Conservation (phyloP, 2,888 invertebrate species). For the Galeruca laticollis region DNA sequence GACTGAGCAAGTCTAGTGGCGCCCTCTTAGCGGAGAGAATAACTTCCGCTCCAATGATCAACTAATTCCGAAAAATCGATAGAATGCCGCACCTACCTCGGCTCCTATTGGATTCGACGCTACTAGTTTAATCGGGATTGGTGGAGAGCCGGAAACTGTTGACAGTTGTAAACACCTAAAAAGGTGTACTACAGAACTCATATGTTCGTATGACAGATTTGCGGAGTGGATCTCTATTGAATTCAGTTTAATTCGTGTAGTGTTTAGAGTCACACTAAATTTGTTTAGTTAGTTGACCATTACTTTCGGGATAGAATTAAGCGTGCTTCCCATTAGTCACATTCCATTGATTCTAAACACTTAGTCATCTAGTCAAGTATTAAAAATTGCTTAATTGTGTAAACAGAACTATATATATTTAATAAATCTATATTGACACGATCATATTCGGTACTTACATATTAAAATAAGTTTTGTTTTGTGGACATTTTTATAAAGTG, state of each 20-base stretch:
- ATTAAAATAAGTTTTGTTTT: slow-evolving; percentile 18
- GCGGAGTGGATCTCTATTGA: slow-evolving; percentile 52
- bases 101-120: slow-evolving; percentile 49
- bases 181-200: slow-evolving; percentile 58
- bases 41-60: slow-evolving; percentile 65
- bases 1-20: slow-evolving; percentile 57
- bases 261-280: slow-evolving; percentile 45
- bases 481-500: slow-evolving; percentile 3
- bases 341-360: slow-evolving; percentile 56
- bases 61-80: slow-evolving; percentile 58
- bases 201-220: slow-evolving; percentile 58
- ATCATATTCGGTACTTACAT: slow-evolving; percentile 3
- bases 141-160: slow-evolving; percentile 47
- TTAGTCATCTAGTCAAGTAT: slow-evolving; percentile 57
- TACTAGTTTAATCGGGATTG: slow-evolving; percentile 46
- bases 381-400: slow-evolving; percentile 60
- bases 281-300: slow-evolving; percentile 52
- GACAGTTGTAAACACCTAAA: slow-evolving; percentile 65
- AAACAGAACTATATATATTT: slow-evolving; percentile 54
- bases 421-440: slow-evolving; percentile 23
- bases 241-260: slow-evolving; percentile 48
- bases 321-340: slow-evolving; percentile 44
- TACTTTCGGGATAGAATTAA: slow-evolving; percentile 56
- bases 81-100: slow-evolving; percentile 50
- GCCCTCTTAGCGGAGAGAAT: slow-evolving; percentile 64